Evolutionary conservation across 2,113 vertebrate species (phyloP).

Genomic region (Mesocricetus auratus): DNA sequence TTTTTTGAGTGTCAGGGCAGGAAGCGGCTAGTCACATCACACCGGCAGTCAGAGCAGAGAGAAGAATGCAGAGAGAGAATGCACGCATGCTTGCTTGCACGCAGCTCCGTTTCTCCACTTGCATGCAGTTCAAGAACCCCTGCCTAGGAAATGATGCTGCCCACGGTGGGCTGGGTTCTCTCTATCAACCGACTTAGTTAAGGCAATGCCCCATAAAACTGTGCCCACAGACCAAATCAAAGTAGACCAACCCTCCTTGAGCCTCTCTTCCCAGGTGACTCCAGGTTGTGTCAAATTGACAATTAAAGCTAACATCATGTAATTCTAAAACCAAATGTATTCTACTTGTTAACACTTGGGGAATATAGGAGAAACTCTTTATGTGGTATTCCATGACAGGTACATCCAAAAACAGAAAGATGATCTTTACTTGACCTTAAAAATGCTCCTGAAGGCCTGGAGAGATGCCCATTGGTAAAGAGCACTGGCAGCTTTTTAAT

Average conservation of each 20-base stretch:
- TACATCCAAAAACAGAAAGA: background rate
- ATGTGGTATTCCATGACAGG: background rate
- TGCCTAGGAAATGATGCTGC: background rate
- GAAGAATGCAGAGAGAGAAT: too few relatives aligned
- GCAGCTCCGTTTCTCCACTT: background rate
- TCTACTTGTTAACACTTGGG: background rate
- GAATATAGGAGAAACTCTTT: background rate
- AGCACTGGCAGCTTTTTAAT: background rate
- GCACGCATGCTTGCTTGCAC: background rate
- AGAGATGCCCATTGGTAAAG: background rate
- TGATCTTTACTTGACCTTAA: background rate
- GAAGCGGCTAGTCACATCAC: background rate
- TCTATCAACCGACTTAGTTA: too few relatives aligned
- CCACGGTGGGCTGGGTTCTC: background rate
- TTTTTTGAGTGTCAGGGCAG: background rate
- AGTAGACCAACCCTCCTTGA: background rate
- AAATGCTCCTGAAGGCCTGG: background rate
- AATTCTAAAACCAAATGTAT: conserved; percentile 49
- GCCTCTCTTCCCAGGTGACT: background rate
- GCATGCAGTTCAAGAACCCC: background rate
- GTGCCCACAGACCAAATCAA: background rate
- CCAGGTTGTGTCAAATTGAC: background rate
- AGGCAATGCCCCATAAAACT: background rate
- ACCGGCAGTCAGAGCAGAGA: background rate
- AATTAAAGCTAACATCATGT: background rate